Percentiles rank a stretch among this genome's conserved stretches.
These are phyloP conservation scores for Lymantria monacha DNA, from an alignment of 2,888 invertebrate genomes.

Conservation along the genomic window DNA sequence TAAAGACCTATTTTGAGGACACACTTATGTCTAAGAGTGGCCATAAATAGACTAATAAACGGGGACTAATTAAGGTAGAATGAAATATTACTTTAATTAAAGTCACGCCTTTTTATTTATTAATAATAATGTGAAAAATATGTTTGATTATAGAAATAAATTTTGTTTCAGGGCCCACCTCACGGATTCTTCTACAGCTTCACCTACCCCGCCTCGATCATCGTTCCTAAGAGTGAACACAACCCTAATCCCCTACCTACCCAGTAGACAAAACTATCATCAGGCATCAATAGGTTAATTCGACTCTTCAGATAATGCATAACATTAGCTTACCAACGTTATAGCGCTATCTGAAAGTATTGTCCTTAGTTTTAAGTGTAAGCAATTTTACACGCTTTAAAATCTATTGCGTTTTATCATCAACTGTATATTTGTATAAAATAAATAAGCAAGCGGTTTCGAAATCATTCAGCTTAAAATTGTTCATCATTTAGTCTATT, in stretches of 20 bases:
- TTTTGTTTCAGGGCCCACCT: conserved; percentile 76
- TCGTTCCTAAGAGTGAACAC: conserved; percentile 57
- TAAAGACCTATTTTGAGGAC: too few species aligned
- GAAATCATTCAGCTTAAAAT: too few species aligned
- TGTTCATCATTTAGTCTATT: too few species aligned
- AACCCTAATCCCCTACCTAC: conserved; percentile 41
- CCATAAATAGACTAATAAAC: too few species aligned
- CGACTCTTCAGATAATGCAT: not conserved
- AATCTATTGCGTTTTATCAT: not conserved
- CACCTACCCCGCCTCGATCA: conserved; percentile 84
- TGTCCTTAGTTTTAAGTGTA: not conserved
- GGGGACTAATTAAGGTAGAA: too few species aligned
- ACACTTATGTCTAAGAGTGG: too few species aligned
- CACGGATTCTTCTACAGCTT: conserved; percentile 88
- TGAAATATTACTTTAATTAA: not conserved
- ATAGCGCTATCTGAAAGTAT: not conserved
- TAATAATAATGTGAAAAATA: not conserved
- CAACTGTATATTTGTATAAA: not conserved
- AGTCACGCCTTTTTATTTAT: too few species aligned
- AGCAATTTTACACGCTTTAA: not conserved
- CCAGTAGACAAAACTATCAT: conserved; percentile 37
- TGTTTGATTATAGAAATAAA: not conserved
- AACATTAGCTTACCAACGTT: not conserved
- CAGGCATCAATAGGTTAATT: not conserved
- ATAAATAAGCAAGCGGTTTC: too few species aligned